Conservation (phyloP, 1,140 invertebrate species). For the Bombus superbus region DNA sequence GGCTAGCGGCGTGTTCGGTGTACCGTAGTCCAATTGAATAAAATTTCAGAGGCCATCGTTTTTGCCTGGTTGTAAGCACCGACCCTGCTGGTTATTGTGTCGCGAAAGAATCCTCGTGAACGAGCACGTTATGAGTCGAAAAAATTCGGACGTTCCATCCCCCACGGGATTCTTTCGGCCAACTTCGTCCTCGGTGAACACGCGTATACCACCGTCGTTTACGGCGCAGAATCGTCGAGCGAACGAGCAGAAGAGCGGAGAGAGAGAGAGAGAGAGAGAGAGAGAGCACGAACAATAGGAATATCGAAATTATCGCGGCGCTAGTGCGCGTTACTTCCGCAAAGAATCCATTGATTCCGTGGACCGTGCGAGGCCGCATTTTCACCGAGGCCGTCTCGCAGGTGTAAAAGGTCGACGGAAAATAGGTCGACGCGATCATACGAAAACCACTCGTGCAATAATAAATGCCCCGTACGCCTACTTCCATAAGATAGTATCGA, state of each 20-base stretch:
- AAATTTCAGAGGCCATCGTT: neutral
- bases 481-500: constrained; percentile 38
- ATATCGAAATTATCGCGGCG: neutral
- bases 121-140: too few species aligned
- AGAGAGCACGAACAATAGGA: neutral
- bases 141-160: neutral
- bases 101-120: neutral
- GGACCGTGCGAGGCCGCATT: neutral
- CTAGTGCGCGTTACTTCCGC: neutral
- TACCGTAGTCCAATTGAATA: neutral
- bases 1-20: neutral
- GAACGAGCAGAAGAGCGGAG: neutral
- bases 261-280: too few species aligned
- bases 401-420: neutral
- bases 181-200: neutral
- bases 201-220: neutral
- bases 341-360: neutral
- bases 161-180: neutral
- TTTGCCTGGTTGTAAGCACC: neutral
- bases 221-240: neutral
- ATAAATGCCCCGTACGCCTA: constrained; percentile 18
- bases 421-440: constrained; percentile 41
- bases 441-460: constrained; percentile 25
- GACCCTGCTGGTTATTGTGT: neutral
- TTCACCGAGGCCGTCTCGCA: constrained; percentile 4